A percentile compares a stretch with the other conserved stretches of the same genome.
Evolutionary conservation across 2,113 vertebrate species (phyloP).

Genomic region (Antigone vipio): DNA sequence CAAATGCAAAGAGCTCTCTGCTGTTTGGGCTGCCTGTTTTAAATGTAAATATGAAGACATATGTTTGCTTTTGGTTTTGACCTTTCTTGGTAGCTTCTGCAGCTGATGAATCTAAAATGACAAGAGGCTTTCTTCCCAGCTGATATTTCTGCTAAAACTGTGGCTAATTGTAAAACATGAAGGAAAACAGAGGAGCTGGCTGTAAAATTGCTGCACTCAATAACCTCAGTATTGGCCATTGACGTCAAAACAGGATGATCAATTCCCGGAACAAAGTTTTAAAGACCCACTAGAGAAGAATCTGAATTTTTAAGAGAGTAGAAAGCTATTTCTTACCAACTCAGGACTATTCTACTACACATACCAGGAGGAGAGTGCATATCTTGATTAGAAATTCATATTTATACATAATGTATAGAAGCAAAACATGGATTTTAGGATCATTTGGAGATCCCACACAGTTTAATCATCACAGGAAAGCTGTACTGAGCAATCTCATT

Average conservation of each 20-base stretch:
- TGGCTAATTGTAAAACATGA: conserved; percentile 37
- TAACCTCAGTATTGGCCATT: conserved; percentile 27
- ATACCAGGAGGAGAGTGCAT: neutral
- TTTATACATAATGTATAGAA: neutral
- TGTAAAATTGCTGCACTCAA: conserved; percentile 19
- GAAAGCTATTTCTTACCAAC: neutral
- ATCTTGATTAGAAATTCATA: conserved; percentile 13
- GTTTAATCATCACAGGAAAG: neutral
- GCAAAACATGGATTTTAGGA: neutral
- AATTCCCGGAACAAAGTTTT: conserved; percentile 39
- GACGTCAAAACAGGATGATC: conserved; percentile 29
- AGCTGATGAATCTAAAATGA: conserved; percentile 23
- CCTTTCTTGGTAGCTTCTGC: conserved; percentile 7
- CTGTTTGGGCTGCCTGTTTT: conserved; percentile 3
- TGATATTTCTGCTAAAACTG: conserved; percentile 31
- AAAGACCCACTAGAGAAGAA: conserved; percentile 31
- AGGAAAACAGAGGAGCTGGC: conserved; percentile 1
- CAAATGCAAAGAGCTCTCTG: conserved; percentile 4
- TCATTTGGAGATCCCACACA: conserved; percentile 10
- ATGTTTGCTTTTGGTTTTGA: conserved; percentile 41
- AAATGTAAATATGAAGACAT: conserved; percentile 47
- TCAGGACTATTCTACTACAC: neutral
- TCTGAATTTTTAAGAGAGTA: conserved; percentile 10
- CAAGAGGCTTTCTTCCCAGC: neutral
- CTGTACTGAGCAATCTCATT: neutral